These are phyloP conservation scores for Odocoileus hemionus DNA, from an alignment of 2,113 vertebrate species.

Conservation along the genomic window DNA sequence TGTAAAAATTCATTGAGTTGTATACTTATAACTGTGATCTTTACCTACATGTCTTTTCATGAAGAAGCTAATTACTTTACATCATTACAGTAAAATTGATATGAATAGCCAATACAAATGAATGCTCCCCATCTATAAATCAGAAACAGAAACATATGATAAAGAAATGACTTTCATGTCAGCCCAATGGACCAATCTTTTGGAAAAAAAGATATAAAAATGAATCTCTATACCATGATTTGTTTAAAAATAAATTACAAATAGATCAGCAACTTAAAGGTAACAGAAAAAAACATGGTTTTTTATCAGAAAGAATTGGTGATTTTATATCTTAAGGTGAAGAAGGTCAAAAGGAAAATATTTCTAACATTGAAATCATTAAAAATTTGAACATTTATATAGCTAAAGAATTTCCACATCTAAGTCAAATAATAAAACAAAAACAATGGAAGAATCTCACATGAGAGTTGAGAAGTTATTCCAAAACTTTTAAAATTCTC, in stretches of 20 bases:
- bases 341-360: neutral
- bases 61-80: no score
- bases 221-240: neutral
- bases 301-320: neutral
- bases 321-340: neutral
- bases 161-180: neutral
- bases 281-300: neutral
- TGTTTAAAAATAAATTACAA: neutral
- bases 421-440: neutral
- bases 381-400: neutral
- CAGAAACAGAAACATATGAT: neutral
- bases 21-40: neutral
- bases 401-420: neutral
- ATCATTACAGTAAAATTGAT: neutral
- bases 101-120: no score
- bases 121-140: no score
- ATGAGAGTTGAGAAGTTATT: neutral
- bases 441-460: neutral
- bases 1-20: neutral
- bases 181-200: neutral
- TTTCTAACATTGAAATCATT: neutral
- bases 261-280: neutral
- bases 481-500: neutral
- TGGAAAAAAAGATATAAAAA: neutral
- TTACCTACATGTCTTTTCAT: neutral